A percentile compares a stretch with the other conserved stretches of the same genome.
Evolutionary conservation across 2,797 vertebrate genomes (phyloP).

Genomic region (Rhabdophis nuchalis): DNA sequence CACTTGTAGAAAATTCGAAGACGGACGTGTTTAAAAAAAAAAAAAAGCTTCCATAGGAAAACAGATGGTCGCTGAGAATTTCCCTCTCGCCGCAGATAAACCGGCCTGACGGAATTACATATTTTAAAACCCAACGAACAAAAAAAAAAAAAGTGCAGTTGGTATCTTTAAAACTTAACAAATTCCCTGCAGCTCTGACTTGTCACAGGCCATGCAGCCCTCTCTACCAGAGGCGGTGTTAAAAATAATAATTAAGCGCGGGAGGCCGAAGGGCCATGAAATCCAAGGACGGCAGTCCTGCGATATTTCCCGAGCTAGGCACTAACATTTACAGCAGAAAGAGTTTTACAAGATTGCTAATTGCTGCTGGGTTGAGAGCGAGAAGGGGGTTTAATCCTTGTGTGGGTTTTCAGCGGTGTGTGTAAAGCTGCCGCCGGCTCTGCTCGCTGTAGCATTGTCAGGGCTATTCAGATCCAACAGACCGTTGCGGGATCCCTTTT

Average conservation of each 20-base stretch:
- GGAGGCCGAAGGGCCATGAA: not conserved
- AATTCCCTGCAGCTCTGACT: not conserved
- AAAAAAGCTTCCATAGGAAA: not conserved
- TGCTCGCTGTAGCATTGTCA: not conserved
- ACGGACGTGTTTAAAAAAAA: too few relatives aligned
- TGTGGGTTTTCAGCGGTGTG: not conserved
- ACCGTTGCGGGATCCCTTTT: not conserved
- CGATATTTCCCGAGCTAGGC: not conserved
- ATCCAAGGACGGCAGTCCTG: not conserved
- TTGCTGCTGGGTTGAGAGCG: not conserved
- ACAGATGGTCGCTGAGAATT: not conserved
- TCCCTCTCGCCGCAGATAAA: not conserved
- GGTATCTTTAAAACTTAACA: not conserved
- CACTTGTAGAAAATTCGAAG: not conserved
- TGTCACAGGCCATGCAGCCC: not conserved
- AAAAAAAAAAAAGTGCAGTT: rapidly evolving
- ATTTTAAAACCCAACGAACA: not conserved
- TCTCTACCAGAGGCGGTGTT: not conserved
- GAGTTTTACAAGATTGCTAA: not conserved
- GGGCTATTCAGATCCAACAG: not conserved
- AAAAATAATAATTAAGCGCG: not conserved
- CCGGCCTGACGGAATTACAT: not conserved
- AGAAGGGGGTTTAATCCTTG: not conserved
- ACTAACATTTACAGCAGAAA: not conserved
- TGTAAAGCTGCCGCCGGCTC: not conserved